Conservation (phyloP, 1,140 invertebrate species). For the Olivierus martensii region DNA sequence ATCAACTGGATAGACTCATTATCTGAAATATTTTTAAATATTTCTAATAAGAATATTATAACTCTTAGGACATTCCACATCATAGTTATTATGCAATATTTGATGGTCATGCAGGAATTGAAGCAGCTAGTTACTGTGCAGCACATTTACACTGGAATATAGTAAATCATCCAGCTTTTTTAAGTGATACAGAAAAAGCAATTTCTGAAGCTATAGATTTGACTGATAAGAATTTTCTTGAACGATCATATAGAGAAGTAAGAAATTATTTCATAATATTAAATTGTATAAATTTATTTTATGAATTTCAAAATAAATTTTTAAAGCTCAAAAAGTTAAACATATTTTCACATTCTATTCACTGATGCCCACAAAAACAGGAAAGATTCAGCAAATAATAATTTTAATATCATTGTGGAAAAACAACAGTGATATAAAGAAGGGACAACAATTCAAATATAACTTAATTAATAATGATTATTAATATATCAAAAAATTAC, state of each 20-base stretch:
- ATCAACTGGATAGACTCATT: no score
- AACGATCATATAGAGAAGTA: slow-evolving; percentile 55
- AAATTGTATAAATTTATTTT: slow-evolving; percentile 2
- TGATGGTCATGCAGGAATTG: slow-evolving; percentile 86
- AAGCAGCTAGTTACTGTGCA: slow-evolving; percentile 73
- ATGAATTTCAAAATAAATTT: no score
- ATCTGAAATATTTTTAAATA: no score
- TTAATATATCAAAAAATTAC: no score
- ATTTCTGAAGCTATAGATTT: slow-evolving; percentile 65
- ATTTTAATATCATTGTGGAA: no score
- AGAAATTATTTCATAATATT: slow-evolving; percentile 21
- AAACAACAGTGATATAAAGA: no score
- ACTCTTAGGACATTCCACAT: slow-evolving; percentile 10
- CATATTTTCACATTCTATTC: no score
- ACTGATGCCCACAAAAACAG: no score
- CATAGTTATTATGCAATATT: slow-evolving; percentile 65
- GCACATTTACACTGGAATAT: slow-evolving; percentile 79
- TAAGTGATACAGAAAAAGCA: slow-evolving; percentile 47
- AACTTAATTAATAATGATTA: no score
- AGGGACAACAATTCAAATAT: no score
- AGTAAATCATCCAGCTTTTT: slow-evolving; percentile 51
- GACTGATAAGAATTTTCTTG: slow-evolving; percentile 64
- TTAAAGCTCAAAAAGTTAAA: no score
- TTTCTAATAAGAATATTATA: neutral
- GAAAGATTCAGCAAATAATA: no score